Percentiles rank a stretch among this genome's conserved stretches.
Evolutionary conservation across 53 echinoderm and acorn worm genomes (phyloP).

Genomic region (Stichopus horrens): DNA sequence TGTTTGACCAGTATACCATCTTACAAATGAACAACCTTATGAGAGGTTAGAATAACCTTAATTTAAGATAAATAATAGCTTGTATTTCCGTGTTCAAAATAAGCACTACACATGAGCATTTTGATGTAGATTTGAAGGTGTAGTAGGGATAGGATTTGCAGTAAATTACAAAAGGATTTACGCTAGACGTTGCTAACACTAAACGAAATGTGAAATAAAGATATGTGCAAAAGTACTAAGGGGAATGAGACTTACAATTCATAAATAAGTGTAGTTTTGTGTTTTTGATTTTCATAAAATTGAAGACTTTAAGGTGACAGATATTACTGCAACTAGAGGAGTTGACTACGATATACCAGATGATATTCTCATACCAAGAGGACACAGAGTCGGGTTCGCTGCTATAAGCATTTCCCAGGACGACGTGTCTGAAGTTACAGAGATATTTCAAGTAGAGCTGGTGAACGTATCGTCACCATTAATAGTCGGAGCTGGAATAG

Average conservation of each 20-base stretch:
- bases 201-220: too few species aligned
- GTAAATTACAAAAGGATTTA: too few species aligned
- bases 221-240: not conserved
- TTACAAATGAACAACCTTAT: too few species aligned
- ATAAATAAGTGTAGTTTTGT: not conserved
- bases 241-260: not conserved
- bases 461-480: not conserved
- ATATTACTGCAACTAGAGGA: not conserved
- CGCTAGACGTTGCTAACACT: too few species aligned
- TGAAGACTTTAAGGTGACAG: not conserved
- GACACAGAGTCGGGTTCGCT: not conserved
- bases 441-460: not conserved
- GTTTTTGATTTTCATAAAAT: not conserved
- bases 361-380: not conserved
- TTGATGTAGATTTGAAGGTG: too few species aligned
- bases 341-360: not conserved
- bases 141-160: too few species aligned
- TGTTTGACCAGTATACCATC: too few species aligned
- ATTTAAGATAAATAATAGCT: too few species aligned
- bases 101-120: too few species aligned
- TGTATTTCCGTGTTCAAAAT: too few species aligned
- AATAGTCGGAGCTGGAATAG: not conserved
- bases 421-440: not conserved
- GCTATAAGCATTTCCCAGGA: not conserved
- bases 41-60: too few species aligned